Evolutionary conservation across 92 coral and sea anemone genomes (phyloP).

Genomic region (Siderastrea radians): DNA sequence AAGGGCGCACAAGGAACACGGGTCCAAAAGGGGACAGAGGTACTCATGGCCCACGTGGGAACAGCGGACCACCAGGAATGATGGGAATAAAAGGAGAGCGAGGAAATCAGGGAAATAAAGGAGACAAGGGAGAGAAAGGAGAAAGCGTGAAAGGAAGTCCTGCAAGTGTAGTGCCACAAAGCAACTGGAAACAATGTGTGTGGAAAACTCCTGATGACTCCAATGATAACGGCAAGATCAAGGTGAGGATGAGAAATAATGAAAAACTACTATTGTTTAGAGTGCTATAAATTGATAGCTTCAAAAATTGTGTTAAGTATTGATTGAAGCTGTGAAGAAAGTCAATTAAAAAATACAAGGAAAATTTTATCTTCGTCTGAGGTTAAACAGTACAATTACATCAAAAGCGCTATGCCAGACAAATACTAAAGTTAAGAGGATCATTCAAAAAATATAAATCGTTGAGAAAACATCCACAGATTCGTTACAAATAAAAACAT

Average conservation of each 20-base stretch:
- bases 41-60: neutral
- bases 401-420: too few relatives aligned
- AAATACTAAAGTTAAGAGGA: too few relatives aligned
- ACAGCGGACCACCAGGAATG: neutral
- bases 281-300: too few relatives aligned
- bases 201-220: neutral
- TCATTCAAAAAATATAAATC: too few relatives aligned
- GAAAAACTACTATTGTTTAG: too few relatives aligned
- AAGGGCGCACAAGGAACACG: neutral
- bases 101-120: neutral
- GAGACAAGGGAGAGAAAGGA: neutral
- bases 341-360: too few relatives aligned
- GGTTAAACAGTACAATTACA: too few relatives aligned
- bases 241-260: neutral
- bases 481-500: too few relatives aligned
- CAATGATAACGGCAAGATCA: neutral
- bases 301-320: too few relatives aligned
- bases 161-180: neutral
- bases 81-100: neutral
- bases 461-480: too few relatives aligned
- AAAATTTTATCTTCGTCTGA: too few relatives aligned
- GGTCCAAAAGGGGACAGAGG: neutral
- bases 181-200: neutral
- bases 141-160: neutral
- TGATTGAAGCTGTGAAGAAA: too few relatives aligned